phyloP scores from a whole-genome alignment of 2,797 vertebrate species.

The Ataeniobius toweri region DNA sequence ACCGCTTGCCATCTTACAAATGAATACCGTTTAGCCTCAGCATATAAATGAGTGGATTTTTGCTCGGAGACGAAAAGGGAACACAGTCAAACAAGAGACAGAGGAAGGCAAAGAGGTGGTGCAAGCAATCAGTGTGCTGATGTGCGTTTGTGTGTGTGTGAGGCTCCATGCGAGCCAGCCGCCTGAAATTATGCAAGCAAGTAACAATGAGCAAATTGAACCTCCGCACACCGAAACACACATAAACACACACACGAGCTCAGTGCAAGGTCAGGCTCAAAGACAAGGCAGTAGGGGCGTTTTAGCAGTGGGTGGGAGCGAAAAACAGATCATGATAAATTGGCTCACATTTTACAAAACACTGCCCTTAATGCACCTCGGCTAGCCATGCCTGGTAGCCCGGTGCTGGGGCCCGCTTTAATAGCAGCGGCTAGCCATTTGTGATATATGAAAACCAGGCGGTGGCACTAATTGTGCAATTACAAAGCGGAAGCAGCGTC shows the following conservation, averaged over 20 bases:
- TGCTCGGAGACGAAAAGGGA: slow-evolving; percentile 75
- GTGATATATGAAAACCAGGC: slow-evolving; percentile 96
- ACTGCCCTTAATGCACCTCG: slow-evolving; percentile 92
- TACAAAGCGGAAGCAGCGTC: slow-evolving; percentile 94
- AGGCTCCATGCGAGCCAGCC: slow-evolving; percentile 77
- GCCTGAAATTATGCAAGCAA: slow-evolving; percentile 91
- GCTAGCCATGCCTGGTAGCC: slow-evolving; percentile 75
- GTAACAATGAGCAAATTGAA: slow-evolving; percentile 94
- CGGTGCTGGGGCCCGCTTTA: slow-evolving; percentile 70
- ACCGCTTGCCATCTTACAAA: slow-evolving; percentile 86
- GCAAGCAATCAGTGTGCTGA: slow-evolving; percentile 75
- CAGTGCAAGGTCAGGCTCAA: slow-evolving; percentile 91
- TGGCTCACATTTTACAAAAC: slow-evolving; percentile 95
- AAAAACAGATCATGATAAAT: slow-evolving; percentile 97
- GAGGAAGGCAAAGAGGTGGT: slow-evolving; percentile 69
- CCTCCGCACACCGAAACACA: slow-evolving; percentile 78
- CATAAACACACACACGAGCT: slow-evolving; percentile 73
- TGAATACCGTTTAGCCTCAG: slow-evolving; percentile 88
- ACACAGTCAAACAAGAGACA: slow-evolving; percentile 61
- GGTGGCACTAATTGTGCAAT: slow-evolving; percentile 98
- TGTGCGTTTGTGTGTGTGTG: slow-evolving; percentile 44
- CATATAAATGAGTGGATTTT: slow-evolving; percentile 93
- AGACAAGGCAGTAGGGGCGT: slow-evolving; percentile 86
- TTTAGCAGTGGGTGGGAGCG: slow-evolving; percentile 85
- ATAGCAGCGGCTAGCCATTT: slow-evolving; percentile 83